Conservation (phyloP, 2,797 vertebrate genomes). For the Hybognathus amarus region DNA sequence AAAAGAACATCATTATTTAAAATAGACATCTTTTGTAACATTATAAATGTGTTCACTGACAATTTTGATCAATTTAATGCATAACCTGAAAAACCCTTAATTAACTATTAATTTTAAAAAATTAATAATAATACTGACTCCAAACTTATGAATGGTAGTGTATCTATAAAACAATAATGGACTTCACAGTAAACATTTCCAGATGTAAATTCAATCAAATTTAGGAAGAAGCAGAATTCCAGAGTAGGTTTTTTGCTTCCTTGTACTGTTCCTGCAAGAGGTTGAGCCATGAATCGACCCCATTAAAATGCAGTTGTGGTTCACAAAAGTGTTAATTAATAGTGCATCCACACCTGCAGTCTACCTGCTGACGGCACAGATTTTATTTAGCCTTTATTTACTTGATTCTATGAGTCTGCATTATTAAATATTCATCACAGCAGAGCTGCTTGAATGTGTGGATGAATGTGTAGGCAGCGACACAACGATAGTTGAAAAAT, state of each 20-base stretch:
- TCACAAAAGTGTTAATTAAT: slow-evolving; percentile 6
- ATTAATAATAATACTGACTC: background rate
- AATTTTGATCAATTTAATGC: background rate
- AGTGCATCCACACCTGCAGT: slow-evolving; percentile 58
- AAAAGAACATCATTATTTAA: background rate
- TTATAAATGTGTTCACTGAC: background rate
- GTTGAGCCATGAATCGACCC: background rate
- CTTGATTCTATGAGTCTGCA: slow-evolving; percentile 46
- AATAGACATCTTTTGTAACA: background rate
- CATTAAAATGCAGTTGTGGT: slow-evolving; percentile 14
- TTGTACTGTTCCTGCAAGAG: background rate
- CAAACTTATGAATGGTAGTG: background rate
- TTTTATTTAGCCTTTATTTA: slow-evolving; percentile 43
- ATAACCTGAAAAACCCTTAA: background rate
- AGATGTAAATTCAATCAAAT: background rate
- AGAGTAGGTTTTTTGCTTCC: background rate
- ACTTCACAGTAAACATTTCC: background rate
- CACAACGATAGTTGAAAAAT: slow-evolving; percentile 38
- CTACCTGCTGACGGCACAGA: slow-evolving; percentile 63
- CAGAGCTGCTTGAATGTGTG: slow-evolving; percentile 63
- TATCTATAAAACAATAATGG: background rate
- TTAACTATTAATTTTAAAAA: background rate
- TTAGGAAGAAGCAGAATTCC: background rate
- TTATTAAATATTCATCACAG: slow-evolving; percentile 75
- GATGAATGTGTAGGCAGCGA: slow-evolving; percentile 24